Base-by-base conservation (phyloP, 2,888 invertebrate species). In the Trissoscelio sp. region DNA sequence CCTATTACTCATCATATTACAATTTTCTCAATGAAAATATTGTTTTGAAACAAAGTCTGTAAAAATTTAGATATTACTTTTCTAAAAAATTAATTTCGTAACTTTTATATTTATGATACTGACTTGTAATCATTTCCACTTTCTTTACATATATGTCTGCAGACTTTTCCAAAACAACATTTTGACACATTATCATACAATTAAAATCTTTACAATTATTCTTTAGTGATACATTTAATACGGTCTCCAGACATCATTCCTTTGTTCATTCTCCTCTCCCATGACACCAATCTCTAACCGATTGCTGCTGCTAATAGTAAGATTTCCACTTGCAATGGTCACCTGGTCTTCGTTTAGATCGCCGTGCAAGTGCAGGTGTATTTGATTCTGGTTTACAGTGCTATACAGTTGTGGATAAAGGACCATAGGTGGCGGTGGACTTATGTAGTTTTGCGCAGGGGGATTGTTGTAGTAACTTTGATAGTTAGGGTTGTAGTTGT, bases 341-440 rank as follows among this genome's bases (percentile, higher is more conserved):
- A 91, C 89, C 73, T 90, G 89, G 42, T 91, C 91, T 42, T 91
- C 91, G 85, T 88, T 90, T 4, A 91, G 83, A 66, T 90, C 90
- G 11, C 94, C 94, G 90, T 96, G 96, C 1, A 89, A 86, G 87
- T 96, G 96, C 18, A 96, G 93, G 88, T 97, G 96, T 80, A 96
- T 96, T 92, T 96, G 96, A 91, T 96, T 96, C 91, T 96, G 96
- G 89, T 96, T 96, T 66, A 96, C 96, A 20, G 96, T 96, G 44
- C 96, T 96, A 90, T 96, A 96, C 0, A 96, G 92, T 87, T 96
- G 96, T 0, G 96, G 96, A 87, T 94, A 94, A 0, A 96, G 93
- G 16, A 96, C 94, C 94, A 96, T 95, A 73, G 94, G 93, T 70
- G 94, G 93, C 1, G 94, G 92, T 0, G 95, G 93, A 84, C 93